Conservation (phyloP, 1,140 invertebrate species). For the Spodoptera litura region DNA sequence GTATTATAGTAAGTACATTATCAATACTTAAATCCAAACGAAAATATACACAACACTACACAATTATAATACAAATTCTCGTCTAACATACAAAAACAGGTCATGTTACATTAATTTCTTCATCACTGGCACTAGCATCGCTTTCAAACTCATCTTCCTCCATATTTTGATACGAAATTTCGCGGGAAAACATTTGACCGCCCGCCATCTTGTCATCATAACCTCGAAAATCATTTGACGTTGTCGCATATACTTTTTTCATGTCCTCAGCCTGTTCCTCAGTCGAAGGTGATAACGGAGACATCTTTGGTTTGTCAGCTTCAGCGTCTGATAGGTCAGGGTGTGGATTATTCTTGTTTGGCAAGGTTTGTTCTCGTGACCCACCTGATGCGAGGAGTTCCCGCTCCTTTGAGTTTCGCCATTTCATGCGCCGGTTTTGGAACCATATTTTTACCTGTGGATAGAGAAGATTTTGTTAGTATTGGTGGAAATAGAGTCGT, state of each 20-base stretch:
- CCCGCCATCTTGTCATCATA: constrained; percentile 79
- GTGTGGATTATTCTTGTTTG: constrained; percentile 98
- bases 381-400: constrained; percentile 97
- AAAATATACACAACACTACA: constrained; percentile 41
- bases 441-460: constrained; percentile 98
- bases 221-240: constrained; percentile 48
- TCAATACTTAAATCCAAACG: not conserved
- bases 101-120: constrained; percentile 95
- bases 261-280: constrained; percentile 70
- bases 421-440: constrained; percentile 98
- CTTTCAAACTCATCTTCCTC: constrained; percentile 88
- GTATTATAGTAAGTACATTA: not conserved
- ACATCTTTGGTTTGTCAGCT: constrained; percentile 90
- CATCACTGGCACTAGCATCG: constrained; percentile 91
- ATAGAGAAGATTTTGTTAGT: constrained; percentile 60
- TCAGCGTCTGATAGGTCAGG: constrained; percentile 97
- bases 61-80: constrained; percentile 42
- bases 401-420: constrained; percentile 98
- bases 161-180: constrained; percentile 84
- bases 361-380: constrained; percentile 96
- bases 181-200: constrained; percentile 71
- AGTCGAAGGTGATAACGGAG: constrained; percentile 83
- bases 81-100: constrained; percentile 68
- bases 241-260: constrained; percentile 79
- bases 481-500: too few relatives aligned